Evolutionary conservation across 1,140 invertebrate genomes (phyloP), one percentile per base, ranked within the genome.

Genomic region (Platorchestia sp.): DNA sequence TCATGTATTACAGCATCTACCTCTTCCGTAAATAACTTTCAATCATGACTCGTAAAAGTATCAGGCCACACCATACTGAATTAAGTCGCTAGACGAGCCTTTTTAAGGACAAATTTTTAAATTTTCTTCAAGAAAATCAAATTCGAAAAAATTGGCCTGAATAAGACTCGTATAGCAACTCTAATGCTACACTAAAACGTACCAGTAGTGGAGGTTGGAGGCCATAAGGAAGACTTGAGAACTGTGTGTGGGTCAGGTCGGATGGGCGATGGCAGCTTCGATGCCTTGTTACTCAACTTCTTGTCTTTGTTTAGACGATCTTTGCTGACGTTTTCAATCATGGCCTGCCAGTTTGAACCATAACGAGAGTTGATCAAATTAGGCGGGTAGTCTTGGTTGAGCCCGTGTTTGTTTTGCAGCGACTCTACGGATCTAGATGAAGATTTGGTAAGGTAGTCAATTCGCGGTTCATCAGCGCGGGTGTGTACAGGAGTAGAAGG

Each of bases 261-360:
- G 91, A 93, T 93, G 91, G 91, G 91, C 5, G 91, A 93, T n/a
- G 91, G 91, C 0, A 93, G 91, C 40, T 93, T 93, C 41, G 91
- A 93, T 36, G 91, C 47, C 45, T 93, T 93, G 91, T 5, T n/a
- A 16, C 45, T 40, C 3, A 47, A 40, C 45, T 93, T 93, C 45
- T 45, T 44, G 45, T 47, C 91, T 47, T 93, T 93, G 45, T 93
- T 45, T 7, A 45, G 10, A 93, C 43, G 45, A 19, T 93, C 91
- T 93, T 93, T 93, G 45, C 45, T 93, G 45, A 93, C 91, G 91
- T 45, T 93, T 93, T 93, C 91, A 16, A 93, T 45, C 91, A 93
- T 93, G 41, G 91, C 91, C 45, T 93, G 91, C 91, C 91, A 93
- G 45, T 93, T 93, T 19, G 91, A 93, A 19, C 91, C 91, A 40